Percentiles rank a stretch among this genome's conserved stretches.
Conservation (phyloP, 2,113 vertebrate species). For the Otocyon megalotis region DNA sequence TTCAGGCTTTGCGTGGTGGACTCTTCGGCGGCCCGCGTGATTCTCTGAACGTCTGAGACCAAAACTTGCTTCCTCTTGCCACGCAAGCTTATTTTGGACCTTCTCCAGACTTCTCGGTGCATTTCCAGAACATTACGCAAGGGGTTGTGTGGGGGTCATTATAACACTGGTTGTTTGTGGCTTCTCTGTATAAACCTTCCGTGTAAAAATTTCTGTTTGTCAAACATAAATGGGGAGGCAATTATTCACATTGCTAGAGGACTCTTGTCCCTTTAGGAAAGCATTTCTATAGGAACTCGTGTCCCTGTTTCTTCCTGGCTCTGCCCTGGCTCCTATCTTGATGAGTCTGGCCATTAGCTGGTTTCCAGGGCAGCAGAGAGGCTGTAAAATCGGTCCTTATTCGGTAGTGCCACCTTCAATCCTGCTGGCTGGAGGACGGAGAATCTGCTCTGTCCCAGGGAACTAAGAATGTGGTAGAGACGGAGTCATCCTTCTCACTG, state of each 20-base stretch:
- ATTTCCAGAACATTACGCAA: background rate
- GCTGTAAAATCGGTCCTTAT: background rate
- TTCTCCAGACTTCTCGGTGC: background rate
- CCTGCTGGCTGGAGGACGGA: background rate
- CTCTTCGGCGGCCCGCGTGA: background rate
- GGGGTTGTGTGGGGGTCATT: background rate
- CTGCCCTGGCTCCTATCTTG: background rate
- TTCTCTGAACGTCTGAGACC: background rate
- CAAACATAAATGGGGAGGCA: background rate
- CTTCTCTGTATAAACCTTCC: background rate
- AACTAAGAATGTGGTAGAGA: background rate
- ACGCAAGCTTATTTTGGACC: background rate
- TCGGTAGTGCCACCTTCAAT: background rate
- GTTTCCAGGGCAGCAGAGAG: background rate
- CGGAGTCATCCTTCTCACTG: background rate
- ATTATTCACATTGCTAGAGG: background rate
- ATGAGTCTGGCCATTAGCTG: background rate
- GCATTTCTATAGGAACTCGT: background rate
- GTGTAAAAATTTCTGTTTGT: background rate
- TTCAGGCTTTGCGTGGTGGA: background rate
- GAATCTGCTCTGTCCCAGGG: background rate
- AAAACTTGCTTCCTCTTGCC: background rate
- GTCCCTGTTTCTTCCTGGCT: background rate
- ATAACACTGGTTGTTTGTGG: background rate
- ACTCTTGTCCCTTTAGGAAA: background rate